A percentile compares a stretch with the other conserved stretches of the same genome.
Evolutionary conservation across 2,797 vertebrate genomes (phyloP).

Genomic region (Cyprinella venusta): DNA sequence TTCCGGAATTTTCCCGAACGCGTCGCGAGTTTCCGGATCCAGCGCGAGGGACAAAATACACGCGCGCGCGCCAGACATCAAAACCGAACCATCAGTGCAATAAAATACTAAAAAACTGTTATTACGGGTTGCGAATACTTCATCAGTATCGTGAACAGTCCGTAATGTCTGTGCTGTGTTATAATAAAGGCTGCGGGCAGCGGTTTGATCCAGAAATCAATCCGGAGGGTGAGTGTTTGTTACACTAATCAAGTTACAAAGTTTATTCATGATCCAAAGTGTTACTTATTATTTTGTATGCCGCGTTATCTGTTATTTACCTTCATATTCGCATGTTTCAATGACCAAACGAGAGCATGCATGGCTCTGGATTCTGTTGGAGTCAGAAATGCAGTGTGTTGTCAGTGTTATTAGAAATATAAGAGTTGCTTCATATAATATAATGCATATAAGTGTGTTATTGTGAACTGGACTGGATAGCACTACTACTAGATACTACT

Average conservation of each 20-base stretch:
- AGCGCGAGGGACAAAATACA: background rate
- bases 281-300: background rate
- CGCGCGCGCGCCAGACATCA: background rate
- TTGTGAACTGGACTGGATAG: background rate
- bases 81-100: background rate
- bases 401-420: background rate
- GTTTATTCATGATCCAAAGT: background rate
- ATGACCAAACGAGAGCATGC: background rate
- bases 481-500: background rate
- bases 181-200: conserved; percentile 90
- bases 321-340: background rate
- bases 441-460: background rate
- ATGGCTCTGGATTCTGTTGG: background rate
- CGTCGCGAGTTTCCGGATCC: conserved; percentile 5
- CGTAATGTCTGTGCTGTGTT: conserved; percentile 87
- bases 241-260: too few species aligned
- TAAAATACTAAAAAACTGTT: background rate
- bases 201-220: conserved; percentile 89
- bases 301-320: background rate
- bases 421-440: background rate
- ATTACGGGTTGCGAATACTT: background rate
- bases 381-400: background rate
- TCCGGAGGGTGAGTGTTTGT: conserved; percentile 81
- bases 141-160: background rate
- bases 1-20: conserved; percentile 58